phyloP scores from a whole-genome alignment of 1,140 invertebrate genomes.

The Drosophila subobscura region DNA sequence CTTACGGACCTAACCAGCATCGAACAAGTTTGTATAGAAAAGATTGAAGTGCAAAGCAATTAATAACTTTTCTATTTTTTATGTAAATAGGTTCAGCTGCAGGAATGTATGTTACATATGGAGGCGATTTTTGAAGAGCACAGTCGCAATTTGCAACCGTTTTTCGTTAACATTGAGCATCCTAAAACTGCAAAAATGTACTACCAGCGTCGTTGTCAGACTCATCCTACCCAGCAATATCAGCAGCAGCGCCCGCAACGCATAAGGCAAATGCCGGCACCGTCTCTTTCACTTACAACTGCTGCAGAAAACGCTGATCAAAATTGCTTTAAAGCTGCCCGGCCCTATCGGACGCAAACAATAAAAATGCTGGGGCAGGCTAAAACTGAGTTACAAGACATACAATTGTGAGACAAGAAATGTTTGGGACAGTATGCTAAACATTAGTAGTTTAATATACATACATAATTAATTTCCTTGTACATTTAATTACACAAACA shows the following conservation, averaged over 20 bases:
- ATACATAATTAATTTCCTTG: slow-evolving; percentile 22
- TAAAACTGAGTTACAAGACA: slow-evolving; percentile 87
- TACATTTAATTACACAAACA: neutral
- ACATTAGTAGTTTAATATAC: slow-evolving; percentile 4
- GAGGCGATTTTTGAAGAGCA: slow-evolving; percentile 86
- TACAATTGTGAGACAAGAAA: slow-evolving; percentile 84
- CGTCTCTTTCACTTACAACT: slow-evolving; percentile 3
- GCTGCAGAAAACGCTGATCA: slow-evolving; percentile 18
- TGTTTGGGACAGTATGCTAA: neutral
- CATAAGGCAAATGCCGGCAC: slow-evolving; percentile 10
- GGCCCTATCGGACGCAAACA: slow-evolving; percentile 73
- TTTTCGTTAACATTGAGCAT: slow-evolving; percentile 56
- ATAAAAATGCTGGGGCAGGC: slow-evolving; percentile 86
- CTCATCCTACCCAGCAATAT: slow-evolving; percentile 28
- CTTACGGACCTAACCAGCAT: slow-evolving; percentile 77
- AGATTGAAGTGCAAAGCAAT: neutral
- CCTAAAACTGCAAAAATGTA: slow-evolving; percentile 34
- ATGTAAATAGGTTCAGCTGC: slow-evolving; percentile 86
- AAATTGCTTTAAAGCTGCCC: slow-evolving; percentile 15
- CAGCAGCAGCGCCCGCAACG: slow-evolving; percentile 24
- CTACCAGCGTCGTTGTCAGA: slow-evolving; percentile 37
- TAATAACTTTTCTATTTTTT: neutral
- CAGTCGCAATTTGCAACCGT: slow-evolving; percentile 69
- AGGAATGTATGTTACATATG: slow-evolving; percentile 87
- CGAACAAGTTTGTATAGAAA: slow-evolving; percentile 63